Evolutionary conservation across 2,888 invertebrate genomes (phyloP).

Genomic region (Panorpa germanica): DNA sequence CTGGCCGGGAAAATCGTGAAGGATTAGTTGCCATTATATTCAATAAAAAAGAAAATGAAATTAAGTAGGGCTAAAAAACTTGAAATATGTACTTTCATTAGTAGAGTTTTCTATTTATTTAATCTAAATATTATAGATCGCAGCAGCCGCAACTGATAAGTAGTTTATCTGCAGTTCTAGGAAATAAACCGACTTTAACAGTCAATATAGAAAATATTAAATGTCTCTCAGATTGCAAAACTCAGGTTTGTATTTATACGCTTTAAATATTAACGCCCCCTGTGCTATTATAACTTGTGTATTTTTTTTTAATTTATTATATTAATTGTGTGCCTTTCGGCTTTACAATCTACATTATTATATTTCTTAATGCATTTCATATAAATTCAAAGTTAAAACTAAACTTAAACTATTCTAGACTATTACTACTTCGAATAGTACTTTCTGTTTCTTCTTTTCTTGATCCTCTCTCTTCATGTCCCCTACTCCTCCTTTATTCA

Average conservation of each 20-base stretch:
- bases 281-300: too few species aligned
- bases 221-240: constrained; percentile 57
- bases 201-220: constrained; percentile 62
- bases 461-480: too few species aligned
- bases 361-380: too few species aligned
- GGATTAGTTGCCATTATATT: constrained; percentile 77
- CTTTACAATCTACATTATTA: too few species aligned
- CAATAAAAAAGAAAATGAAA: constrained; percentile 60
- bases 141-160: constrained; percentile 51
- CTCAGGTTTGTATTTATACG: constrained; percentile 52
- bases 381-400: too few species aligned
- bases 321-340: too few species aligned
- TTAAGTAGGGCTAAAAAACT: constrained; percentile 36
- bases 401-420: too few species aligned
- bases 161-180: constrained; percentile 50
- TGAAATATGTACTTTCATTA: constrained; percentile 9
- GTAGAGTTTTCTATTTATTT: constrained; percentile 5
- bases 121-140: constrained; percentile 24
- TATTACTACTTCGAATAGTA: too few species aligned
- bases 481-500: too few species aligned
- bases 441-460: too few species aligned
- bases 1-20: constrained; percentile 74
- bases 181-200: constrained; percentile 67
- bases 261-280: too few species aligned
- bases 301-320: too few species aligned